Base-by-base conservation (phyloP, 2,113 vertebrate genomes). In the Emydura subglobosa region DNA sequence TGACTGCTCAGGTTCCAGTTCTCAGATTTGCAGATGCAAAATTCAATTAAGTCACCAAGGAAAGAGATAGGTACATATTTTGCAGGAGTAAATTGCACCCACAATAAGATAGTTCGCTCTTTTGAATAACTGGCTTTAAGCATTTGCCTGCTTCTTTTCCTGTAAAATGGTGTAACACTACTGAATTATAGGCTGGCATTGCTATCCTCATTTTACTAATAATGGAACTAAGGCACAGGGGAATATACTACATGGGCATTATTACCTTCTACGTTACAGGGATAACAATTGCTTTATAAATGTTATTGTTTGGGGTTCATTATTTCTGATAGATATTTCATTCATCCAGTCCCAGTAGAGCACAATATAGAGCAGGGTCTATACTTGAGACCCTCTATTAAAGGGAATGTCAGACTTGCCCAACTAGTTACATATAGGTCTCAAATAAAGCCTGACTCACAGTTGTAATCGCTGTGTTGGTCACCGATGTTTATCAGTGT, bases 131-230 rank as follows among this genome's bases (percentile, higher is more conserved):
- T 74, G 39, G 22, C 39, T 42, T 74, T 42, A 39, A 65, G 39
- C 5, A 42, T 74, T 74, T 74, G 8, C 39, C 39, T 22, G 39
- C 0, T 82, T 87, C 44, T 10, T 21, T 7, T 31, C 39, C 22
- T 53, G 83, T 47, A 3, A 61, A 79, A 2, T 50, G 50, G 53
- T n/a, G 6, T 31, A 86, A 80, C 3, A 19, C 5, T 61, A 2
- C 39, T 34, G 2, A 54, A 24, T 74, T n/a, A 74, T 24, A 74
- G 21, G 39, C 68, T 74, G 39, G 25, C 61, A 57, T 47, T 78
- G 22, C 0, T 55, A 17, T 21, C 50, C 3, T 6, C 34, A 34
- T 85, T 2, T 34, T 82, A 10, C 76, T 25, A 59, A 34, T 0
- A 1, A 47, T 6, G 19, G 17, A 19, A 50, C 25, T 19, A 74